Evolutionary conservation across 1,140 invertebrate species (phyloP).

Genomic region (Tetramorium parvispinum): DNA sequence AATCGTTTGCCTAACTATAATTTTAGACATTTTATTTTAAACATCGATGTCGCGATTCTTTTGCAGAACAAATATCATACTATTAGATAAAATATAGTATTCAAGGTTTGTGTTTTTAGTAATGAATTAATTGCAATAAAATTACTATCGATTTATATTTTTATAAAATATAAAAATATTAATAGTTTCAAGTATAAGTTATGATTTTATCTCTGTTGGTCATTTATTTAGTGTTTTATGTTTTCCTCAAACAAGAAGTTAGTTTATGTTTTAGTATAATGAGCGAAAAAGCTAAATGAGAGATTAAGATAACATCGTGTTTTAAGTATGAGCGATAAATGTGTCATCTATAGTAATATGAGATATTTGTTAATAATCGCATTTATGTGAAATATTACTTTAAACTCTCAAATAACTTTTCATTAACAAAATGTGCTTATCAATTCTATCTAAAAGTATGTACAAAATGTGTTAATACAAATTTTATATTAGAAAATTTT

Average conservation of each 20-base stretch:
- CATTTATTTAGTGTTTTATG: background rate
- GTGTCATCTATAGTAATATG: background rate
- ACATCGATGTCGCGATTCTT: background rate
- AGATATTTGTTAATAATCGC: background rate
- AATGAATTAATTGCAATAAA: background rate
- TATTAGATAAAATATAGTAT: background rate
- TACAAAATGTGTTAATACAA: background rate
- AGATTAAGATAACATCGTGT: background rate
- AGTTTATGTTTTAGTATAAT: background rate
- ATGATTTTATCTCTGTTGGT: background rate
- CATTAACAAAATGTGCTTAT: background rate
- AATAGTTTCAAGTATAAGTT: background rate
- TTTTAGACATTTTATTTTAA: background rate
- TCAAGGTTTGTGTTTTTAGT: background rate
- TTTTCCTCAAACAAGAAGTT: background rate
- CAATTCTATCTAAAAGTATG: background rate
- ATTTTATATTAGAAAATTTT: background rate
- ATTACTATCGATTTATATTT: background rate
- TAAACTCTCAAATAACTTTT: background rate
- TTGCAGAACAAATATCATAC: background rate
- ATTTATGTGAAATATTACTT: background rate
- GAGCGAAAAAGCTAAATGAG: background rate
- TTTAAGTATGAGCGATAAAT: background rate
- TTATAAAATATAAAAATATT: background rate
- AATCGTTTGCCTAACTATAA: background rate